Percentiles rank a stretch among this genome's conserved stretches.
phyloP scores from a whole-genome alignment of 2,113 vertebrate genomes.

The Picathartes gymnocephalus region DNA sequence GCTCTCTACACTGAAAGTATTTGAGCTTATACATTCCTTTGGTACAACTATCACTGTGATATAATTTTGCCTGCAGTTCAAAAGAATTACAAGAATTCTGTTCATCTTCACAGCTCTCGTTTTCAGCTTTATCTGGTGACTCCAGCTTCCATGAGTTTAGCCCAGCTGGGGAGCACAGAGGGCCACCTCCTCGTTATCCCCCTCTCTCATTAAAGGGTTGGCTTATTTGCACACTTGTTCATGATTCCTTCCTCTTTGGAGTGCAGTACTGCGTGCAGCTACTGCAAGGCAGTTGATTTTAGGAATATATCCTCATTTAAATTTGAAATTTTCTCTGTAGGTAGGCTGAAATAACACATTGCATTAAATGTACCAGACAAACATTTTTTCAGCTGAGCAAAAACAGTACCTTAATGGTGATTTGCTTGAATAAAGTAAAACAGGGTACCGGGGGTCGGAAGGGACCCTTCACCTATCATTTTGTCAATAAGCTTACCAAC shows the following conservation, averaged over 20 bases:
- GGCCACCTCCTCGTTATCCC: not conserved
- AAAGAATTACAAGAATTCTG: conserved; percentile 1
- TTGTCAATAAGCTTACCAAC: not conserved
- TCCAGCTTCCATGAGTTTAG: not conserved
- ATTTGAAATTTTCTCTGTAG: not conserved
- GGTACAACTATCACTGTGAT: not conserved
- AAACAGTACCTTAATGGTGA: not conserved
- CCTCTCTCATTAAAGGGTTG: not conserved
- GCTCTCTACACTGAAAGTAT: not conserved
- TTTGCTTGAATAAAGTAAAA: not conserved
- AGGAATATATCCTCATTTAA: not conserved
- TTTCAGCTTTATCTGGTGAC: not conserved
- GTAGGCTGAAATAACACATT: not conserved
- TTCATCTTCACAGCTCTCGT: not conserved
- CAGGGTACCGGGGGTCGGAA: not conserved
- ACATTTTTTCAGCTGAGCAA: not conserved
- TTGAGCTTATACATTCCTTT: not conserved
- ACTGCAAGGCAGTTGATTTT: not conserved
- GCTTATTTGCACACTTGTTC: not conserved
- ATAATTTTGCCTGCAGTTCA: conserved; percentile 11
- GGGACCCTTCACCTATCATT: not conserved
- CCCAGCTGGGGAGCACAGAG: not conserved
- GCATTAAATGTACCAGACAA: not conserved
- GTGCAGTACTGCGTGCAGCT: not conserved
- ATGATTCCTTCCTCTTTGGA: not conserved